Evolutionary conservation across 2,888 invertebrate species (phyloP).

Genomic region (Apotomis turbidana): DNA sequence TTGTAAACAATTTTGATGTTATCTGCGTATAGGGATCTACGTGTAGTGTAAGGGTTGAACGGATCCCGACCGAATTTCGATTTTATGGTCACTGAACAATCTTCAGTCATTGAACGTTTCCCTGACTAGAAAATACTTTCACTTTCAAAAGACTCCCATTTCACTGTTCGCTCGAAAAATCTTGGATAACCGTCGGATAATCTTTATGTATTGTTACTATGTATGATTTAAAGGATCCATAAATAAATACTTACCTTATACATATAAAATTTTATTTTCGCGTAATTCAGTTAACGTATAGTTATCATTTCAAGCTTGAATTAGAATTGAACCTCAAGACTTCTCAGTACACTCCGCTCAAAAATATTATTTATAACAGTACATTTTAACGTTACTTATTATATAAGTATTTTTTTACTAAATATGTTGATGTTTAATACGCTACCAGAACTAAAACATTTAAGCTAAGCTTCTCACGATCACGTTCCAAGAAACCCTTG

Average conservation of each 20-base stretch:
- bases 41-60: slow-evolving; percentile 40
- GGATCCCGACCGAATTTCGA: slow-evolving; percentile 46
- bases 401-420: too few relatives aligned
- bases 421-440: too few relatives aligned
- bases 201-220: slow-evolving; percentile 23
- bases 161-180: slow-evolving; percentile 35
- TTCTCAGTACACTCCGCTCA: too few relatives aligned
- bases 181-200: slow-evolving; percentile 21
- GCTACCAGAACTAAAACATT: background rate
- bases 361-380: too few relatives aligned
- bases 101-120: slow-evolving; percentile 45
- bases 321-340: too few relatives aligned
- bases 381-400: too few relatives aligned
- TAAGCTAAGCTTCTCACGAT: background rate
- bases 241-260: background rate
- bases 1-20: slow-evolving; percentile 40
- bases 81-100: slow-evolving; percentile 49
- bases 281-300: too few relatives aligned
- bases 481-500: background rate
- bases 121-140: slow-evolving; percentile 44
- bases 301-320: too few relatives aligned
- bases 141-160: slow-evolving; percentile 43
- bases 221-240: slow-evolving; percentile 1
- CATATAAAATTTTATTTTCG: background rate
- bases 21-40: slow-evolving; percentile 36